Base-by-base conservation (phyloP, 1,140 invertebrate species). In the Chironomus striatipennis region DNA sequence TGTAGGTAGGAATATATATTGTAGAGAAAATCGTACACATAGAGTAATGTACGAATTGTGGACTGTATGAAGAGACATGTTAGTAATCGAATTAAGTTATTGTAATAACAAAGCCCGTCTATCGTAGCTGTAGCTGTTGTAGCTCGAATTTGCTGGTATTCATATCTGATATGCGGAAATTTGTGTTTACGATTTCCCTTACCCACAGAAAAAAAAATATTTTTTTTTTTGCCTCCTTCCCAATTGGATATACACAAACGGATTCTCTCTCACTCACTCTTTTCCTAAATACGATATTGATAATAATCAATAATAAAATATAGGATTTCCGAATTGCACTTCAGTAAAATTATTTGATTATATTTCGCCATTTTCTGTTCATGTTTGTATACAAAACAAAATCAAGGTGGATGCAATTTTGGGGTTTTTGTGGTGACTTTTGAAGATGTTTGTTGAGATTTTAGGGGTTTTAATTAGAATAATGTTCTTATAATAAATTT, bases 251-350 rank as follows among this genome's bases (percentile, higher is more conserved):
- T 34, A 34, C 5, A 34, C 24, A 34, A 34, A 34, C 24, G 24
- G 47, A n/a, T 57, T 12, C 47, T 15, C 47, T 12, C 47, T 15
- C 47, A 34, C 47, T 57, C 47, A 57, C 12, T n/a, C 12, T 57
- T 57, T 57, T n/a, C 47, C 47, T 57, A 57, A 57, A 57, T 57
- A 57, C 47, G 47, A 57, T 57, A 57, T 57, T 57, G 47, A 57
- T 57, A 57, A 57, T 57, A 57, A 57, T 57, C 47, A 57, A 57
- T 57, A 57, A 57, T 57, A 57, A 57, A 57, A 57, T 57, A 57
- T 57, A 57, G 47, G 47, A 57, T 57, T 57, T 57, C 47, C 47
- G 47, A 57, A 57, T 57, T 57, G 47, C 47, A 57, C 8, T n/a
- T 57, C 12, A 57, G 47, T 12, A 57, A 57, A 57, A 57, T 57